Evolutionary conservation across 2,888 invertebrate species (phyloP).

Genomic region (Lucinisca nassula): DNA sequence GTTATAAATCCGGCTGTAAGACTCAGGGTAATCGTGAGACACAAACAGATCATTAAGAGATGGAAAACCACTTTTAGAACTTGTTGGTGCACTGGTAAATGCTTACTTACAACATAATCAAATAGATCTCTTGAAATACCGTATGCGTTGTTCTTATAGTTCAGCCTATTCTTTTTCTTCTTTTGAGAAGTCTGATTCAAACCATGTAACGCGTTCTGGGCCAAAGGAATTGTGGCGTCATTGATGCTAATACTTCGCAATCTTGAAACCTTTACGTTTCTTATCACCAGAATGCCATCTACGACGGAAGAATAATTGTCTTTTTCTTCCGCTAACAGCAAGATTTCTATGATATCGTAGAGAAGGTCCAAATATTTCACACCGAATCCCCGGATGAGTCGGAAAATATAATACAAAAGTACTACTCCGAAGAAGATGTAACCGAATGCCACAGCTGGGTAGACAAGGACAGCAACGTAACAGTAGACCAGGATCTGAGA

Average conservation of each 20-base stretch:
- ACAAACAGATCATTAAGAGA: slow-evolving; percentile 17
- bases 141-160: slow-evolving; percentile 13
- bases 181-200: not conserved
- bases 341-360: slow-evolving; percentile 41
- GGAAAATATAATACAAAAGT: slow-evolving; percentile 46
- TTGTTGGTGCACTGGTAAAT: slow-evolving; percentile 38
- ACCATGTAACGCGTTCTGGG: not conserved
- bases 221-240: not conserved
- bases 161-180: not conserved
- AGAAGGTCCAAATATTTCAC: slow-evolving; percentile 36
- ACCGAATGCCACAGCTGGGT: slow-evolving; percentile 47
- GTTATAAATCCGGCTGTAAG: not conserved
- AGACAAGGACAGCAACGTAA: slow-evolving; percentile 43
- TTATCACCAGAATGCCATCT: slow-evolving; percentile 23
- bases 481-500: slow-evolving; percentile 38
- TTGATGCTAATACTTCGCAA: not conserved
- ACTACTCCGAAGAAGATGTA: slow-evolving; percentile 48
- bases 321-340: not conserved
- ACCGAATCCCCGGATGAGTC: slow-evolving; percentile 27
- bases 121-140: slow-evolving; percentile 43
- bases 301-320: not conserved
- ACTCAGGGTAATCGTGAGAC: slow-evolving; percentile 20
- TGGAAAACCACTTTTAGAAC: slow-evolving; percentile 26
- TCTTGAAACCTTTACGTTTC: not conserved
- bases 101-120: slow-evolving; percentile 21